These are phyloP conservation scores for Mechanitis mazaeus DNA, from an alignment of 2,888 invertebrate genomes.

Conservation along the genomic window DNA sequence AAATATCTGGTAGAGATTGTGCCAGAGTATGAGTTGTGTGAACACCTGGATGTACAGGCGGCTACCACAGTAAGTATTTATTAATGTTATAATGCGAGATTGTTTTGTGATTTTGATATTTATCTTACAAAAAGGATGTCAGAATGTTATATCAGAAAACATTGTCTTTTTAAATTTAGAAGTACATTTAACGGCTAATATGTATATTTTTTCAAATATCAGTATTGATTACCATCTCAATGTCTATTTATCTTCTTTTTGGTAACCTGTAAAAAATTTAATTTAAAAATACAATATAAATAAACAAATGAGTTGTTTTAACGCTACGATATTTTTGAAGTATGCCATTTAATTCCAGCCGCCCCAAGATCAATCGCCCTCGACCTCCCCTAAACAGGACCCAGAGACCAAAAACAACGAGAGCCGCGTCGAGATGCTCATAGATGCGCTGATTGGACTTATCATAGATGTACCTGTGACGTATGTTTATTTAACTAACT, in stretches of 20 bases:
- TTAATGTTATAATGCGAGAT: neutral
- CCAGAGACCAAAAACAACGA: constrained; percentile 33
- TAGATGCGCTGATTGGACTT: constrained; percentile 86
- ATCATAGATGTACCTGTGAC: constrained; percentile 89
- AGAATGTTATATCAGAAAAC: neutral
- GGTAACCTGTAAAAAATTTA: no score
- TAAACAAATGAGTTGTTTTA: neutral
- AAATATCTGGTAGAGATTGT: constrained; percentile 95
- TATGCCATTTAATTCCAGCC: constrained; percentile 30
- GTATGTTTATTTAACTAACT: constrained; percentile 64
- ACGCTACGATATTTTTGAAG: neutral
- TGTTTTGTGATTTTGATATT: neutral
- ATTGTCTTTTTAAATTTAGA: no score
- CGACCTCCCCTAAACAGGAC: constrained; percentile 23
- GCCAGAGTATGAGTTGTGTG: constrained; percentile 90
- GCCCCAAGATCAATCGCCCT: constrained; percentile 26
- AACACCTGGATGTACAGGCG: constrained; percentile 82
- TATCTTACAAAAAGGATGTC: no score
- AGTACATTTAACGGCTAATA: no score
- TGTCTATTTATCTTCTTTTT: no score
- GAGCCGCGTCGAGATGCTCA: constrained; percentile 81
- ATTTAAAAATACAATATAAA: no score
- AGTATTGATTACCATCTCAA: no score
- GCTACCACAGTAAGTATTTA: constrained; percentile 25
- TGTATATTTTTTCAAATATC: no score